Conservation (phyloP, 1,140 invertebrate species). For the Whitmania pigra region DNA sequence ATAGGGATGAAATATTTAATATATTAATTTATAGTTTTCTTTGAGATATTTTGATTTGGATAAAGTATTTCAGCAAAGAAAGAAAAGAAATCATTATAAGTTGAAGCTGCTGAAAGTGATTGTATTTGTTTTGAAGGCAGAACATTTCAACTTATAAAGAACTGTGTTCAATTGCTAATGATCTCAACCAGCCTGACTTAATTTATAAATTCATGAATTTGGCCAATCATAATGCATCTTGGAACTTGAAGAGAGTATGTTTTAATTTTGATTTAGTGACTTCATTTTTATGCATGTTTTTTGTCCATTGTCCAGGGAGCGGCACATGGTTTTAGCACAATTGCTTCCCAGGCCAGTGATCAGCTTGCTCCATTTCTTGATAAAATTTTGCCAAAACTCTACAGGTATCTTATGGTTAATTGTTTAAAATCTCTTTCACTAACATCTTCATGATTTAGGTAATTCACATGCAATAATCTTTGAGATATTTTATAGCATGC, state of each 20-base stretch:
- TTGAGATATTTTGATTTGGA: no score
- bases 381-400: slow-evolving; percentile 73
- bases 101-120: no score
- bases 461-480: no score
- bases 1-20: no score
- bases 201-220: slow-evolving; percentile 89
- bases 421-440: no score
- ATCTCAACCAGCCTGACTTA: slow-evolving; percentile 82
- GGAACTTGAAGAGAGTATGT: slow-evolving; percentile 63
- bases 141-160: slow-evolving; percentile 83
- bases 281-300: slow-evolving; percentile 20
- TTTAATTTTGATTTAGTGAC: not conserved
- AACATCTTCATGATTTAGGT: no score
- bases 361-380: slow-evolving; percentile 67
- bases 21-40: no score
- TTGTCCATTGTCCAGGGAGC: slow-evolving; percentile 53
- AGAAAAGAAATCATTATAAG: no score
- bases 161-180: slow-evolving; percentile 77
- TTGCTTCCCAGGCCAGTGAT: slow-evolving; percentile 63
- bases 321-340: slow-evolving; percentile 75
- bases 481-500: no score
- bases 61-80: no score
- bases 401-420: slow-evolving; percentile 46
- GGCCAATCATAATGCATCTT: slow-evolving; percentile 80
- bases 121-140: slow-evolving; percentile 46